A percentile compares a stretch with the other conserved stretches of the same genome.
These are phyloP conservation scores for Tryphoninae sp. DNA, from an alignment of 2,888 invertebrate species.

Conservation along the genomic window DNA sequence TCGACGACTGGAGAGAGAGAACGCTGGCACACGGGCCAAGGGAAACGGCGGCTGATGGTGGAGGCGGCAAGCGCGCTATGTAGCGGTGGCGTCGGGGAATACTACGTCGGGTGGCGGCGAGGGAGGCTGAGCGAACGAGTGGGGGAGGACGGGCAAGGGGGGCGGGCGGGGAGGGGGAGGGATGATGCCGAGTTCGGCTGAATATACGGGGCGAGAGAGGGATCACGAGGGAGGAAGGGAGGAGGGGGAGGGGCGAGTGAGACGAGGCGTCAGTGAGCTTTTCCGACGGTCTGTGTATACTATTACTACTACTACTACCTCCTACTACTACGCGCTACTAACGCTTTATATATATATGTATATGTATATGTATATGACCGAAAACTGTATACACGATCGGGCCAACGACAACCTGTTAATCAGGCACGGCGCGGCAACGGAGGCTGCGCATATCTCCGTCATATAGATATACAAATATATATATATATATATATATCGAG, in stretches of 20 bases:
- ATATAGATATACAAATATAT: not conserved
- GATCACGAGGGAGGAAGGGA: not conserved
- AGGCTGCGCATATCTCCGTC: slow-evolving; percentile 17
- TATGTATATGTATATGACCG: not conserved
- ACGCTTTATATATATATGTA: not conserved
- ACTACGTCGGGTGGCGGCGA: not conserved
- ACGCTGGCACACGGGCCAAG: slow-evolving; percentile 47
- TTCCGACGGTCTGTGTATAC: slow-evolving; percentile 1
- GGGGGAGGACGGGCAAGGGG: not conserved
- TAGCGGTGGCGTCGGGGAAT: not conserved
- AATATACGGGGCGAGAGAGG: not conserved
- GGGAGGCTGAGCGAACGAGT: not conserved
- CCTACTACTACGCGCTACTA: not conserved
- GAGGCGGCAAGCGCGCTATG: slow-evolving; percentile 1
- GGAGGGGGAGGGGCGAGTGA: slow-evolving; percentile 8
- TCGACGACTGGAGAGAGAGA: slow-evolving; percentile 66
- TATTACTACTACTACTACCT: not conserved
- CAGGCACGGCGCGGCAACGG: slow-evolving; percentile 46
- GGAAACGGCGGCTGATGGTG: slow-evolving; percentile 56
- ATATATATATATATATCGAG: not conserved
- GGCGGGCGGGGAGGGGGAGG: not conserved
- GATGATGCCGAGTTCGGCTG: not conserved
- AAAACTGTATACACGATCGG: not conserved
- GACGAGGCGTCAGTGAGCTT: slow-evolving; percentile 10
- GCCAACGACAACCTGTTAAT: slow-evolving; percentile 67